Evolutionary conservation across 2,888 invertebrate species (phyloP), one percentile per base, ranked within the genome.

Genomic region (Epinotia ramella): DNA sequence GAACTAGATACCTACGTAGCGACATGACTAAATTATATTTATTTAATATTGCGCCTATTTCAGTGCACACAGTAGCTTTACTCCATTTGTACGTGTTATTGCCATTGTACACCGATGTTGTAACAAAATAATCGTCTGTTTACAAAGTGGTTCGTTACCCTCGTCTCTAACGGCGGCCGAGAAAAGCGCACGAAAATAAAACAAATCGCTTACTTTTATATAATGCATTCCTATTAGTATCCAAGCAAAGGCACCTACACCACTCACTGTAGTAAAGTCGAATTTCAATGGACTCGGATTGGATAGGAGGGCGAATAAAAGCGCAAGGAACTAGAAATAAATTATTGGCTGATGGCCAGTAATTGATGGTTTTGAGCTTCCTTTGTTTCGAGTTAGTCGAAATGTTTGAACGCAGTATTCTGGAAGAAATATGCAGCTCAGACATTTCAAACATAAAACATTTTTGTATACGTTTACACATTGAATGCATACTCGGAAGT

Each of bases 131-230:
- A 57, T 20, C 28, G 3, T 56, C 13, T 72, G 72, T 72, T 72
- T 72, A 72, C 65, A 64, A 59, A 65, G 9, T 46, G 24, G 64
- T 65, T 57, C 57, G 28, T 65, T 72, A 46, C 57, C 65, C 72
- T 18, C 65, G 72, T 12, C 20, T 57, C 20, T 69, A 40, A 60
- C 6, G 46, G 9, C 69, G 40, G 11, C 24, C 12, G 57, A n/a
- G 57, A 46, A 64, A 65, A 72, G 64, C 40, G 56, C 56, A 63
- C 18, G 53, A 71, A 63, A 64, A 64, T 62, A 71, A 72, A 64
- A 64, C 57, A 69, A 69, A 69, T 59, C 7, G 12, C 18, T n/a
- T 7, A 57, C 20, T 28, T 28, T 24, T 28, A 59, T 24, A 59
- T 33, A 33, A 9, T 33, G 16, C 33, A 13, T 33, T 9, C 20